phyloP scores from a whole-genome alignment of 2,888 invertebrate genomes.

The Limnephilus marmoratus region DNA sequence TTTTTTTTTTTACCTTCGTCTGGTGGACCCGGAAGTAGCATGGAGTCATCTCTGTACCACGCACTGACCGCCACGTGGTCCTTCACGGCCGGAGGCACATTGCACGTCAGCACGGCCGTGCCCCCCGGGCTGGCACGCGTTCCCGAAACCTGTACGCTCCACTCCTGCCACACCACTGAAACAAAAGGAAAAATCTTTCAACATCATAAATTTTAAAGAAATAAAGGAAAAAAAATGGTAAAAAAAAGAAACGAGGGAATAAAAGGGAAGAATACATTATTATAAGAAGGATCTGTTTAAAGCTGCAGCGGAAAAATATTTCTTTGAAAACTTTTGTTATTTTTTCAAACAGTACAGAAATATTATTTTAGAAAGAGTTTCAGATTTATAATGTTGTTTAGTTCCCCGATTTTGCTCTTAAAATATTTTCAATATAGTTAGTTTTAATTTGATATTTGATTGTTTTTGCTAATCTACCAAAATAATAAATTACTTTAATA shows the following conservation, averaged over 20 bases:
- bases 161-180: slow-evolving; percentile 85
- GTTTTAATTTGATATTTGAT: neutral
- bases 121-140: slow-evolving; percentile 83
- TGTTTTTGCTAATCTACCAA: neutral
- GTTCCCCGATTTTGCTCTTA: neutral
- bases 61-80: slow-evolving; percentile 86
- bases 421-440: neutral
- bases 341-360: neutral
- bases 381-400: neutral
- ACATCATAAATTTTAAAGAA: neutral
- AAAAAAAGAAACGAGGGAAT: neutral
- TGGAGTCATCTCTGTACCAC: slow-evolving; percentile 87
- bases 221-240: neutral
- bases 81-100: slow-evolving; percentile 80
- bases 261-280: neutral
- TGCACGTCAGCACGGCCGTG: slow-evolving; percentile 84
- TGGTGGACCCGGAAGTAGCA: slow-evolving; percentile 81
- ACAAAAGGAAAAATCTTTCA: slow-evolving; percentile 66
- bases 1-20: slow-evolving; percentile 77
- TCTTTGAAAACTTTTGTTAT: neutral
- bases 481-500: neutral
- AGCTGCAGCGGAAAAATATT: neutral
- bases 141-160: slow-evolving; percentile 84
- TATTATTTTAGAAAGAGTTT: neutral
- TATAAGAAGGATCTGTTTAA: neutral